Conservation (phyloP, 2,888 invertebrate genomes). For the Anthrax anthrax region DNA sequence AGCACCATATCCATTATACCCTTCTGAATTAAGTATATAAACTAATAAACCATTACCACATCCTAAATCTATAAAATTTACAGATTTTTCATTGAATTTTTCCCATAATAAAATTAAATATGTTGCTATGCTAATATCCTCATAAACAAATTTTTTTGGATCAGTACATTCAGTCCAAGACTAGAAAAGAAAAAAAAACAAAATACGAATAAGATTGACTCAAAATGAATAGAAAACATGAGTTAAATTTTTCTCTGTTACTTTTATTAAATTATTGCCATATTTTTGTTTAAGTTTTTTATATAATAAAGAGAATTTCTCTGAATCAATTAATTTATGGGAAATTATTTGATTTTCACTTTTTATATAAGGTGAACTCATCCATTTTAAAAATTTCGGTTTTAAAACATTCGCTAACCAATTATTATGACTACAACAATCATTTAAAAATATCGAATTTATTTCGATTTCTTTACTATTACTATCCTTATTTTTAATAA, state of each 20-base stretch:
- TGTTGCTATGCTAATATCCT: conserved; percentile 88
- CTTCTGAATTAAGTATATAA: conserved; percentile 69
- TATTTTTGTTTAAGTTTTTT: conserved; percentile 63
- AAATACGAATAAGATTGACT: background rate
- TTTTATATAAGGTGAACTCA: conserved; percentile 17
- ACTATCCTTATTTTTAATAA: no score
- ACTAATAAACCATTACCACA: conserved; percentile 96
- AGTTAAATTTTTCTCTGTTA: conserved; percentile 25
- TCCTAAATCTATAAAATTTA: conserved; percentile 80
- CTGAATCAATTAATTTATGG: conserved; percentile 48
- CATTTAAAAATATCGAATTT: background rate
- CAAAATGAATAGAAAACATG: background rate
- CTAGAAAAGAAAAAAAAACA: conserved; percentile 31
- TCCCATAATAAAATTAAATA: conserved; percentile 76
- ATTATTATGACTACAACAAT: background rate
- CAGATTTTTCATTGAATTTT: conserved; percentile 35
- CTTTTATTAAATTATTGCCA: conserved; percentile 56
- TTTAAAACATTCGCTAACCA: conserved; percentile 44
- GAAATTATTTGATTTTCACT: conserved; percentile 48
- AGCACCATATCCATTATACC: conserved; percentile 66
- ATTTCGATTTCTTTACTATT: background rate
- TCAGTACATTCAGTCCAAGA: conserved; percentile 90
- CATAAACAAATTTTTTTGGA: conserved; percentile 87
- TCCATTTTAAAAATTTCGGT: conserved; percentile 34
- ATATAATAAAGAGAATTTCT: conserved; percentile 58